These are phyloP conservation scores for Colius striatus DNA, from an alignment of 2,113 vertebrate genomes.

Conservation along the genomic window DNA sequence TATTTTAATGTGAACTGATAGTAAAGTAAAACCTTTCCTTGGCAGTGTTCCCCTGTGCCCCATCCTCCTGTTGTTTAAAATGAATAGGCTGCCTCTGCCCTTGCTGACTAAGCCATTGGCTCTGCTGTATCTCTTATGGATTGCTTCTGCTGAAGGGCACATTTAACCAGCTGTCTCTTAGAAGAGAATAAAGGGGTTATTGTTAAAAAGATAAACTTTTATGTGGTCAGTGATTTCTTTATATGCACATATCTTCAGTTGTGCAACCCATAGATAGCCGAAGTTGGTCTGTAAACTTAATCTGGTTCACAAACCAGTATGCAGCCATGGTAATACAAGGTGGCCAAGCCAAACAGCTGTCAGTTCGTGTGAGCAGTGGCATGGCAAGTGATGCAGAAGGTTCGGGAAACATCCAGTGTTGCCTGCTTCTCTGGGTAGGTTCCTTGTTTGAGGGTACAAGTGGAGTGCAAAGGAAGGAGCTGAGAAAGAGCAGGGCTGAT, in stretches of 20 bases:
- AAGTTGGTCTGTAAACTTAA: background rate
- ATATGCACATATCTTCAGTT: background rate
- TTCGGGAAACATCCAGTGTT: background rate
- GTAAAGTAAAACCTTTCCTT: background rate
- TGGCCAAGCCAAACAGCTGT: background rate
- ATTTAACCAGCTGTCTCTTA: background rate
- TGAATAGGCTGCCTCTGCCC: background rate
- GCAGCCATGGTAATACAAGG: background rate
- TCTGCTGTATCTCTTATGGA: background rate
- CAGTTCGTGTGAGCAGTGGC: background rate
- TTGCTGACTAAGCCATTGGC: conserved; percentile 7
- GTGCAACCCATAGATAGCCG: background rate
- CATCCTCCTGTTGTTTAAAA: background rate
- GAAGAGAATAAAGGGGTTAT: background rate
- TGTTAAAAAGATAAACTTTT: background rate
- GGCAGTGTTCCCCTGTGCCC: background rate
- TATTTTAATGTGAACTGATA: background rate
- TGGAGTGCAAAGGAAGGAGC: background rate
- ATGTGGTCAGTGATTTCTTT: background rate
- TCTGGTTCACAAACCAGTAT: background rate
- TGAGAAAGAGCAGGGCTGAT: background rate
- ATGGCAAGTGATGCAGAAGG: background rate
- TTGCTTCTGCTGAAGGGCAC: background rate
- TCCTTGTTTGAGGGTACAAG: background rate
- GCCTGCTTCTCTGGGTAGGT: background rate